Evolutionary conservation across 2,888 invertebrate genomes (phyloP), one percentile per base, ranked within the genome.

Genomic region (Pyralis farinalis): DNA sequence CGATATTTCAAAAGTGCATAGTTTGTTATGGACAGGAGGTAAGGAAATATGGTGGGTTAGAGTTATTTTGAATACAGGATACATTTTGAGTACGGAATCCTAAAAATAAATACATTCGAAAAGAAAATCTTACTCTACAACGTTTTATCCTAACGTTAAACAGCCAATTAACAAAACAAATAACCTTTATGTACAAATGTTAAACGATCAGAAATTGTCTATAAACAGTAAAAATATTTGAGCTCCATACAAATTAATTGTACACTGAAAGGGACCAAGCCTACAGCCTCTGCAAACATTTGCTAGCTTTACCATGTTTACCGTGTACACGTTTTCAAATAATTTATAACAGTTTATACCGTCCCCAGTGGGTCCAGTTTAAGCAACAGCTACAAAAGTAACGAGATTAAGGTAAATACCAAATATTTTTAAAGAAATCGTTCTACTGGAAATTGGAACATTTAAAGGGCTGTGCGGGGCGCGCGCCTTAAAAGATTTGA

Each of bases 301-400:
- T 63, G 44, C 48, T 55, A 47, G 52, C 50, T 62, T 64, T 66
- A 61, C 56, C 57, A 49, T 56, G 56, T 64, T 50, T 49, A 41
- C 42, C 37, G 36, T 40, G 30, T 44, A 55, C 43, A 49, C 49
- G 49, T 47, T 51, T 46, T 40, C 12, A 27, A 16, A 34, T 33
- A 33, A 33, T 34, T 34, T 39, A 43, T 12, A 35, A 34, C 12
- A 11, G 12, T 22, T 34, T 34, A 22, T 35, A 35, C 12, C 25
- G 10, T 21, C 6, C 11, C 20, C 16, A 16, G 16, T 16, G 7
- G 25, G 5, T 7, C 25, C 25, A n/a, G 25, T 34, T 20, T 22
- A 34, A 34, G 10, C n/a, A 34, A 34, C 22, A 34, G 7, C 8
- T 22, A 33, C 16, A 7, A 34, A 34, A 30, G 9, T 30, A 11